Evolutionary conservation across 2,888 invertebrate species (phyloP), one percentile per base, ranked within the genome.

Genomic region (Muscina levida): DNA sequence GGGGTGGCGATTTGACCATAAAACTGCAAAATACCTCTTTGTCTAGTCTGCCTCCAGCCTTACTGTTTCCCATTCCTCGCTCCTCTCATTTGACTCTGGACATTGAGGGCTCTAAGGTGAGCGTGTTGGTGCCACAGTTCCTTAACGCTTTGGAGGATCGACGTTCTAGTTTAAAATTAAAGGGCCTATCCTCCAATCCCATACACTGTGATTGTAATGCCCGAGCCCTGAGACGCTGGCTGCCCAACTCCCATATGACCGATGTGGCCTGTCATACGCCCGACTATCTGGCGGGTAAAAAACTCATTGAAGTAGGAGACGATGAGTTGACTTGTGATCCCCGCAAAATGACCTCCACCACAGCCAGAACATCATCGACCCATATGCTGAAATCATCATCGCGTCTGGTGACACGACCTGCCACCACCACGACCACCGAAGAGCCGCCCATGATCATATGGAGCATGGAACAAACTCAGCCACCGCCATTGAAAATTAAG

Each of bases 391-490:
- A 89, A 70, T 87, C 88, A 0, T 88, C 89, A n/a, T 86, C 89
- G 0, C 85, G 87, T 59, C 87, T 93, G 19, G 91, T 93, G 0
- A 88, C 88, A 0, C 85, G 87, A 4, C 79, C 84, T 71, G 84
- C 86, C 6, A 92, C 93, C 53, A 37, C 71, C 56, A 31, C 31
- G 31, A 86, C 86, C 13, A 92, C 94, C 0, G 94, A 94, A 0
- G 93, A 94, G 0, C 96, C 97, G 85, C 96, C 97, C 0, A 95
- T 97, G 85, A 97, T 97, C 17, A 97, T 97, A 85, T 97, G 97
- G 96, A 96, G 96, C 1, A 92, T 96, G 13, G 94, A 95, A n/a
- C 95, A 96, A 2, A 92, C 94, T 0, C 93, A 93, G 77, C 91
- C 93, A 44, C 92, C 94, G 76, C 87, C 85, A 17, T 92, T 94